phyloP scores from a whole-genome alignment of 2,797 vertebrate genomes.

The Streptopelia turtur region DNA sequence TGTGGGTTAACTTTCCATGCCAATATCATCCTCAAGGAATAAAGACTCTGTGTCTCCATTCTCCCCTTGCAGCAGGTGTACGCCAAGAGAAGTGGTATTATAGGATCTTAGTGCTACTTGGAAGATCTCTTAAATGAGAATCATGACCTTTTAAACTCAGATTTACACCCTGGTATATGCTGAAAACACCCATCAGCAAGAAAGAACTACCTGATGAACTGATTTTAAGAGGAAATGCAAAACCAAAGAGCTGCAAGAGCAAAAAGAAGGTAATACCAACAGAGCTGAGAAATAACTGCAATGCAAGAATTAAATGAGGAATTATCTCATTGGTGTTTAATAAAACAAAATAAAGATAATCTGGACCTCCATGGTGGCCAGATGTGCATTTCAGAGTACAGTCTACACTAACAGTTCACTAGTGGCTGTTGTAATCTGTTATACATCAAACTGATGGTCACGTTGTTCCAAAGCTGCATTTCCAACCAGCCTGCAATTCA shows the following conservation, averaged over 20 bases:
- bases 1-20: background rate
- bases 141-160: background rate
- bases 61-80: fast-evolving
- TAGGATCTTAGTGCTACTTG: background rate
- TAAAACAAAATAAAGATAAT: background rate
- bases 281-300: background rate
- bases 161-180: background rate
- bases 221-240: background rate
- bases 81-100: background rate
- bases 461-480: background rate
- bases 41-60: background rate
- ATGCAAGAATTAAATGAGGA: background rate
- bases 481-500: constrained; percentile 32
- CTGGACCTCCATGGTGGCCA: background rate
- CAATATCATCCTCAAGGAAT: background rate
- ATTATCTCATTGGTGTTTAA: background rate
- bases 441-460: background rate
- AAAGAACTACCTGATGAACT: background rate
- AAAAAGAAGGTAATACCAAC: fast-evolving
- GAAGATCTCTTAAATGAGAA: background rate
- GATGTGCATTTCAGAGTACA: background rate
- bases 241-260: background rate
- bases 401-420: background rate
- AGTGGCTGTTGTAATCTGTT: background rate
- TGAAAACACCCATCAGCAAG: background rate